A percentile compares a stretch with the other conserved stretches of the same genome.
These are phyloP conservation scores for Amazona finschi DNA, from an alignment of 2,797 vertebrate species.

Conservation along the genomic window DNA sequence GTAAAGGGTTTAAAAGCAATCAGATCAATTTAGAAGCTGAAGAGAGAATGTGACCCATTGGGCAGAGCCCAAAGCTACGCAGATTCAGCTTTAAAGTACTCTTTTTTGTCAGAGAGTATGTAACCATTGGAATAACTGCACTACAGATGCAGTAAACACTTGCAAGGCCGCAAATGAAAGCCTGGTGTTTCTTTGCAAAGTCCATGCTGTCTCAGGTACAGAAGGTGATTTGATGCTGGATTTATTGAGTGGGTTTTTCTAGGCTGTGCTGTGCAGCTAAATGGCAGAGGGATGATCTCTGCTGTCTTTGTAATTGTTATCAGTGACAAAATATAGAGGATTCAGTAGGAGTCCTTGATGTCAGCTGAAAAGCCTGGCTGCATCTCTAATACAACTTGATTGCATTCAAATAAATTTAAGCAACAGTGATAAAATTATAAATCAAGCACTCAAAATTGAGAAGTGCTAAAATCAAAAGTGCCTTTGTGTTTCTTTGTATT, in stretches of 20 bases:
- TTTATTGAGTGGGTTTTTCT: neutral
- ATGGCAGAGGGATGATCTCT: neutral
- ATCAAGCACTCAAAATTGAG: too few species aligned
- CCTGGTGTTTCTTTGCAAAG: neutral
- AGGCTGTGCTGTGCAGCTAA: neutral
- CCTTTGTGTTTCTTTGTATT: neutral
- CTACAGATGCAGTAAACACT: neutral
- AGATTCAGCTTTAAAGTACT: neutral
- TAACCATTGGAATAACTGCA: neutral
- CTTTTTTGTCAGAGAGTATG: neutral
- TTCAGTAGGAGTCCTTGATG: neutral
- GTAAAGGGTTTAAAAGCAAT: neutral
- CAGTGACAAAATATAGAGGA: neutral
- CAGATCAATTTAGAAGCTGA: neutral
- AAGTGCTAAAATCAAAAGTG: neutral
- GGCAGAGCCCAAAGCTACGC: neutral
- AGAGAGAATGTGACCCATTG: neutral
- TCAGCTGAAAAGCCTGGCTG: neutral
- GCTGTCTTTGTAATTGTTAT: neutral
- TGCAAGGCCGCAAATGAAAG: neutral
- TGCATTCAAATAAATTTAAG: neutral
- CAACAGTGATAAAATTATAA: neutral
- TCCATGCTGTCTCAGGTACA: rapidly evolving
- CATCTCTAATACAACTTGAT: rapidly evolving
- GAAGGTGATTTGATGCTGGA: neutral